Evolutionary conservation across 1,140 invertebrate genomes (phyloP).

Genomic region (Colletes gigas): DNA sequence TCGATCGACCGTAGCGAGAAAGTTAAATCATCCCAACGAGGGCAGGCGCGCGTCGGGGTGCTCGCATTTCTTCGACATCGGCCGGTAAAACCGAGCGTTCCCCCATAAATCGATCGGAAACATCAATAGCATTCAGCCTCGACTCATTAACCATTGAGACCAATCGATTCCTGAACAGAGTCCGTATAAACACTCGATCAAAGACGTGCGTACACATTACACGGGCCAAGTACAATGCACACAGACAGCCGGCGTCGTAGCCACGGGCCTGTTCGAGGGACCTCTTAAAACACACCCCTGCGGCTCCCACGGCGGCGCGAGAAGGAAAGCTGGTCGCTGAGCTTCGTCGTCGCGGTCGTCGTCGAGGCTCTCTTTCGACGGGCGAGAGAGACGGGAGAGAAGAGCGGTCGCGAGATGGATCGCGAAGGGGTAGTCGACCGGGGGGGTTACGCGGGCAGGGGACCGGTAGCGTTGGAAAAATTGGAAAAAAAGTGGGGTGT

Average conservation of each 20-base stretch:
- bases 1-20: background rate
- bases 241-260: conserved; percentile 51
- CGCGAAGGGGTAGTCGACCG: conserved; percentile 36
- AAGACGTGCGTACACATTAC: conserved; percentile 65
- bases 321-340: conserved; percentile 17
- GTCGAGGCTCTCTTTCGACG: background rate
- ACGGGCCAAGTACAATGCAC: conserved; percentile 61
- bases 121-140: conserved; percentile 60
- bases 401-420: conserved; percentile 42
- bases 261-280: conserved; percentile 61
- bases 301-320: conserved; percentile 49
- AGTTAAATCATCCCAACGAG: background rate
- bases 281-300: conserved; percentile 75
- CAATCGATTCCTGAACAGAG: conserved; percentile 57
- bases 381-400: background rate
- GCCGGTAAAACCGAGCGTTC: background rate
- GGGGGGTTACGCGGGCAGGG: conserved; percentile 15
- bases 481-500: conserved; percentile 41
- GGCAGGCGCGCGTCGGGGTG: background rate
- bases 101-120: conserved; percentile 54
- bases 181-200: conserved; percentile 62
- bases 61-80: background rate
- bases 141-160: conserved; percentile 60
- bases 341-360: conserved; percentile 5
- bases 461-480: conserved; percentile 27